phyloP scores from a whole-genome alignment of 2,113 vertebrate genomes.

The Corythornis vintsioides region DNA sequence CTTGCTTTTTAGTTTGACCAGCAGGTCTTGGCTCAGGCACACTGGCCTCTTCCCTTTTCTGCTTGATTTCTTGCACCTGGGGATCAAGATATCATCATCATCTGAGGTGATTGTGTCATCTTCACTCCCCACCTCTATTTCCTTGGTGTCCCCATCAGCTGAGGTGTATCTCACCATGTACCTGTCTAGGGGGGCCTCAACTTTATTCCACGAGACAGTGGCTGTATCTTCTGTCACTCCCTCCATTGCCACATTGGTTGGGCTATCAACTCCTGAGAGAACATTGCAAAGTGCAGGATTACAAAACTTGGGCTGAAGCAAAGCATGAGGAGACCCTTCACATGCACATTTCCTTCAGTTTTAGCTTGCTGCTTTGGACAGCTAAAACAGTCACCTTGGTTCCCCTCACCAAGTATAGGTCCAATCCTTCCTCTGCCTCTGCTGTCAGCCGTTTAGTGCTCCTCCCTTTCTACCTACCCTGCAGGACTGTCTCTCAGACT shows the following conservation, averaged over 20 bases:
- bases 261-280: conserved; percentile 66
- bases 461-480: background rate
- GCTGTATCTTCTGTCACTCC: conserved; percentile 78
- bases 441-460: background rate
- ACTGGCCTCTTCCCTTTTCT: no score
- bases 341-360: background rate
- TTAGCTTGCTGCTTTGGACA: background rate
- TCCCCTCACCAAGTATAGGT: background rate
- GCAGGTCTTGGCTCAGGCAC: no score
- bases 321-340: background rate
- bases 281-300: background rate
- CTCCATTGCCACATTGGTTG: conserved; percentile 72
- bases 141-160: conserved; percentile 70
- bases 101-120: background rate
- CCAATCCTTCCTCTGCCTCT: background rate
- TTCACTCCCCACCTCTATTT: conserved; percentile 71
- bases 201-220: conserved; percentile 76
- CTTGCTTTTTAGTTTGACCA: no score
- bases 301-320: background rate
- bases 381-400: background rate
- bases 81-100: no score
- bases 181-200: conserved; percentile 77
- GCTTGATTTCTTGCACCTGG: no score
- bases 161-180: conserved; percentile 82
- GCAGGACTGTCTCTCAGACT: background rate